Evolutionary conservation across 2,797 vertebrate species (phyloP), one percentile per base, ranked within the genome.

Genomic region (Hydrolagus colliei): DNA sequence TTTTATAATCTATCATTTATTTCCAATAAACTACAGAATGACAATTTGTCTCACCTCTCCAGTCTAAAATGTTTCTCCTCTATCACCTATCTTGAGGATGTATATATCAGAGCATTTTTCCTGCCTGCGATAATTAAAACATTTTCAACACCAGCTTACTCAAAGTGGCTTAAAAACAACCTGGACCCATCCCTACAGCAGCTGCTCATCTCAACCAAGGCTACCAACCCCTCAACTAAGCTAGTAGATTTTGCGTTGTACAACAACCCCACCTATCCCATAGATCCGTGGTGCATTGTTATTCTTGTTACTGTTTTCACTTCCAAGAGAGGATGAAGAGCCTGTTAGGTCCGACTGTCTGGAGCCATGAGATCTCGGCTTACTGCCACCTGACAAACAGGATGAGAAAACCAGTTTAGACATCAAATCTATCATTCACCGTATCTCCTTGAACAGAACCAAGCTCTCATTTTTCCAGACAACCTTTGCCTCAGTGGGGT

Each of bases 241-340:
- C 62, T 84, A 67, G 4, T 82, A 68, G 10, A 80, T 65, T 80
- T 65, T 80, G n/a, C 87, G 73, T 35, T 27, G 14, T 72, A 61
- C 35, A 35, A 52, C 86, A 90, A 86, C 86, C 86, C 87, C 87
- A 89, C 87, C 89, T 87, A 91, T 87, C 87, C 90, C 86, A 89
- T 5, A 88, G 88, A 86, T 86, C 89, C 86, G 11, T 0, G 80
- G 65, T 76, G 86, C 89, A 88, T 20, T 89, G 88, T 87, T 91
- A 89, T 87, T 91, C 89, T 88, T 88, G 87, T 87, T 90, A 88
- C 78, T 88, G 88, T 89, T 91, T 87, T 90, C 84, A 63, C 78
- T 89, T 89, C 87, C 87, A 86, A 89, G 88, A 89, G 87, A 89
- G 87, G 85, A 90, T 86, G 61, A 90, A 85, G 87, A 91, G 88